Evolutionary conservation across 2,888 invertebrate genomes (phyloP).

Genomic region (Mimachlamys varia): DNA sequence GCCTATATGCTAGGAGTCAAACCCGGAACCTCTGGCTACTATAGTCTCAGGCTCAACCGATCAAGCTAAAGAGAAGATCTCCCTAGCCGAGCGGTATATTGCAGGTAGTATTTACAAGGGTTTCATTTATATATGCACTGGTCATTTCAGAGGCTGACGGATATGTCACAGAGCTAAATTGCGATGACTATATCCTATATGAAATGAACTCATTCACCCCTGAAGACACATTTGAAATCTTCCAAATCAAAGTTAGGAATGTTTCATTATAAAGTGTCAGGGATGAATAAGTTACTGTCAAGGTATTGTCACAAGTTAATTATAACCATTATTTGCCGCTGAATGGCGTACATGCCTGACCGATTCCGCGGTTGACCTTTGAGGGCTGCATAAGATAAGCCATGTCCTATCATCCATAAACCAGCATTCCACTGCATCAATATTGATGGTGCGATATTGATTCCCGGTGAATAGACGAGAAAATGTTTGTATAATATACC

Average conservation of each 20-base stretch:
- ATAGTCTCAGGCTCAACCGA: too few species aligned
- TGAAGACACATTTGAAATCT: neutral
- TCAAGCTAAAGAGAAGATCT: too few species aligned
- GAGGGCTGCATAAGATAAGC: neutral
- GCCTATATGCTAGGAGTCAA: too few species aligned
- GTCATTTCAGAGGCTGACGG: too few species aligned
- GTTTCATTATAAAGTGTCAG: neutral
- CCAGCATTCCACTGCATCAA: neutral
- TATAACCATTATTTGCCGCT: neutral
- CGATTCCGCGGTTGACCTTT: neutral
- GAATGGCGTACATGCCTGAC: neutral
- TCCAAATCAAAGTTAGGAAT: neutral
- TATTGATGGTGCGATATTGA: neutral
- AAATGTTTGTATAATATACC: conserved; percentile 28
- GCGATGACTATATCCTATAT: too few species aligned
- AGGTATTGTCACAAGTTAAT: neutral
- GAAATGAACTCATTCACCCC: too few species aligned
- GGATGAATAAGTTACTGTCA: too few species aligned
- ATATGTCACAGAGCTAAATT: too few species aligned
- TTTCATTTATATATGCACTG: too few species aligned
- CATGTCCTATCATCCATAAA: neutral
- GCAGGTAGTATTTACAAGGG: too few species aligned
- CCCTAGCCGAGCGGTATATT: too few species aligned
- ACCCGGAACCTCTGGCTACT: too few species aligned
- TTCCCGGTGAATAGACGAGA: neutral